Evolutionary conservation across 1,140 invertebrate species (phyloP).

Genomic region (Drosophila littoralis): DNA sequence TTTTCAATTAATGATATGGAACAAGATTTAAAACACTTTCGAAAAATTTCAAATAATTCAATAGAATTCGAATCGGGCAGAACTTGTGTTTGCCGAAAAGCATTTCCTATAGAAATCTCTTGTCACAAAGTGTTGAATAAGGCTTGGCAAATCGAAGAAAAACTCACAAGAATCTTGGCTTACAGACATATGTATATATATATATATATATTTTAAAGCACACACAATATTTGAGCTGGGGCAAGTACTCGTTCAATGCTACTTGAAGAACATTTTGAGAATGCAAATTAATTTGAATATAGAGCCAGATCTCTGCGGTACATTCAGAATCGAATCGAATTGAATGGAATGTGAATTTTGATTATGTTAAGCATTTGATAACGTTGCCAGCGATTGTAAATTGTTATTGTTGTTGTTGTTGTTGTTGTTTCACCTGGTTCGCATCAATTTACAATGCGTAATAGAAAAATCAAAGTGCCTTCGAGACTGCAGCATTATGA

Average conservation of each 20-base stretch:
- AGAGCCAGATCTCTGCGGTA: background rate
- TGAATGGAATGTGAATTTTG: constrained; percentile 33
- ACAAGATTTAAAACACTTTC: too few relatives aligned
- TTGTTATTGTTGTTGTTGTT: constrained; percentile 14
- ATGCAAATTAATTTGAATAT: constrained; percentile 12
- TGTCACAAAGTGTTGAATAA: too few relatives aligned
- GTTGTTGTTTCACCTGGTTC: constrained; percentile 58
- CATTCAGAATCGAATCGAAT: constrained; percentile 1
- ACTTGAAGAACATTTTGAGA: background rate
- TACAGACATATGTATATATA: too few relatives aligned
- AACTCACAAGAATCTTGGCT: too few relatives aligned
- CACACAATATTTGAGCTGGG: background rate
- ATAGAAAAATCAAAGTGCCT: constrained; percentile 44
- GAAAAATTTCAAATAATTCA: too few relatives aligned
- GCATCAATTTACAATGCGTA: constrained; percentile 41
- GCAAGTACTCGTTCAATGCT: background rate
- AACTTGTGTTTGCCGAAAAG: too few relatives aligned
- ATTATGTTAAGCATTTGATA: constrained; percentile 67
- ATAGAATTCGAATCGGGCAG: too few relatives aligned
- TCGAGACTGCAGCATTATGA: constrained; percentile 24
- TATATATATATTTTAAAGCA: constrained; percentile 4
- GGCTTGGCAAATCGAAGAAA: too few relatives aligned
- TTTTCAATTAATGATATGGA: too few relatives aligned
- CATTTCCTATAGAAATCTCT: too few relatives aligned
- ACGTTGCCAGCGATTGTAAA: constrained; percentile 27